Evolutionary conservation across 2,888 invertebrate species (phyloP).

Genomic region (Euphydryas editha): DNA sequence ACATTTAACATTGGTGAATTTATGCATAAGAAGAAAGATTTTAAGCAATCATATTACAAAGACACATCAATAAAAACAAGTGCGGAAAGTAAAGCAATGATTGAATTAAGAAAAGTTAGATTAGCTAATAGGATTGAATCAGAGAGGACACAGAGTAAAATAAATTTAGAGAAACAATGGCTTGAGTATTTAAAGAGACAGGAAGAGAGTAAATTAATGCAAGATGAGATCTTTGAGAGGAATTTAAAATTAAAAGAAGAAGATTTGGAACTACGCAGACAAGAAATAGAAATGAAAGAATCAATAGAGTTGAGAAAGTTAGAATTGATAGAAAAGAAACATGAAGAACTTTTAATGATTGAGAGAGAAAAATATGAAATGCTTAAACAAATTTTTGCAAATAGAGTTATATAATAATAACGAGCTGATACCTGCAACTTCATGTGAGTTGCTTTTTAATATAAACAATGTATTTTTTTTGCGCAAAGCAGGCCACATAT

Average conservation of each 20-base stretch:
- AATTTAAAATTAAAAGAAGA: conserved; percentile 55
- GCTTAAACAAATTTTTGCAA: conserved; percentile 51
- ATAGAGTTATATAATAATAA: conserved; percentile 29
- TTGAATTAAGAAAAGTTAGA: conserved; percentile 59
- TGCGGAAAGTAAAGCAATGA: conserved; percentile 55
- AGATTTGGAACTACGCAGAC: conserved; percentile 54
- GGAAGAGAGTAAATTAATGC: conserved; percentile 52
- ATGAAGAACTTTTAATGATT: conserved; percentile 51
- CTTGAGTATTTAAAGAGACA: conserved; percentile 57
- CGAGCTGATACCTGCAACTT: neutral
- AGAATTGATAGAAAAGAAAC: conserved; percentile 54
- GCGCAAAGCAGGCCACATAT: neutral
- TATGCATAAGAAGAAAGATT: conserved; percentile 45
- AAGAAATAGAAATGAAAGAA: conserved; percentile 56
- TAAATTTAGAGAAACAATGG: conserved; percentile 62
- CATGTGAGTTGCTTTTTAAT: neutral
- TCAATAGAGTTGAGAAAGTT: conserved; percentile 55
- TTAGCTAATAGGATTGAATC: conserved; percentile 60
- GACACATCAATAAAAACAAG: conserved; percentile 1
- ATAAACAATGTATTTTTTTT: neutral
- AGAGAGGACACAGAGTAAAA: conserved; percentile 59
- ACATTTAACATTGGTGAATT: conserved; percentile 50
- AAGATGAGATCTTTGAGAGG: conserved; percentile 53
- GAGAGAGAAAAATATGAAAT: conserved; percentile 60
- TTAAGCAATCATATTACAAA: conserved; percentile 20